Evolutionary conservation across 2,888 invertebrate genomes (phyloP).

Genomic region (Pollenia labialis): DNA sequence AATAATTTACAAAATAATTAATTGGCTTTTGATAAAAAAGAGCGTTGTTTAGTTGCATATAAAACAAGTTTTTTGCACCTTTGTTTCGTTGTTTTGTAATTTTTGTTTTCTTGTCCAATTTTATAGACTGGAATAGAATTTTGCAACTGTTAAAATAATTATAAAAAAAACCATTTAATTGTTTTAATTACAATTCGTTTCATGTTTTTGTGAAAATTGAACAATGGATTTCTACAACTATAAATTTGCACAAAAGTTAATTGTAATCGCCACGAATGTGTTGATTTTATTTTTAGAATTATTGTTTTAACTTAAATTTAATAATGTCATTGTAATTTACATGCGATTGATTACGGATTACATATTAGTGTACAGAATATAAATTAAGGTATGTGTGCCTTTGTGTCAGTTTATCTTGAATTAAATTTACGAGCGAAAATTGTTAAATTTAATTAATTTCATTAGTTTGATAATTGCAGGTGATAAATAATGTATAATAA

Average conservation of each 20-base stretch:
- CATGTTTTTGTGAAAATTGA: constrained; percentile 28
- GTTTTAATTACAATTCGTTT: constrained; percentile 17
- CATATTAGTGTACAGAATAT: neutral
- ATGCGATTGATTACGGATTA: constrained; percentile 60
- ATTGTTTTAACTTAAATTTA: constrained; percentile 52
- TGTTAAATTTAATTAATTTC: constrained; percentile 62
- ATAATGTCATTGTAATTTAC: constrained; percentile 62
- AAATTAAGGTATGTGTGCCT: neutral
- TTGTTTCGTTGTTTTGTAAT: constrained; percentile 18
- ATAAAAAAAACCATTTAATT: constrained; percentile 29
- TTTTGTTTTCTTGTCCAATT: constrained; percentile 15
- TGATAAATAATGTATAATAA: constrained; percentile 60
- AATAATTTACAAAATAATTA: constrained; percentile 56
- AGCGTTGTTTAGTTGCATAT: constrained; percentile 42
- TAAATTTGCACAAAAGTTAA: constrained; percentile 45
- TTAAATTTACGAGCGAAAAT: constrained; percentile 45
- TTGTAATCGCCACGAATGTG: constrained; percentile 31
- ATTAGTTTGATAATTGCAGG: constrained; percentile 50
- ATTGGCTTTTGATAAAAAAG: constrained; percentile 60
- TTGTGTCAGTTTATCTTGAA: constrained; percentile 5
- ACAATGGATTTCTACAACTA: constrained; percentile 1
- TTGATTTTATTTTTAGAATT: constrained; percentile 27
- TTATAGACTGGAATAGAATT: constrained; percentile 4
- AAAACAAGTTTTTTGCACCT: constrained; percentile 43
- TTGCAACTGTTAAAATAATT: constrained; percentile 12